Base-by-base conservation (phyloP, 2,888 invertebrate species). In the Dioctria linearis region DNA sequence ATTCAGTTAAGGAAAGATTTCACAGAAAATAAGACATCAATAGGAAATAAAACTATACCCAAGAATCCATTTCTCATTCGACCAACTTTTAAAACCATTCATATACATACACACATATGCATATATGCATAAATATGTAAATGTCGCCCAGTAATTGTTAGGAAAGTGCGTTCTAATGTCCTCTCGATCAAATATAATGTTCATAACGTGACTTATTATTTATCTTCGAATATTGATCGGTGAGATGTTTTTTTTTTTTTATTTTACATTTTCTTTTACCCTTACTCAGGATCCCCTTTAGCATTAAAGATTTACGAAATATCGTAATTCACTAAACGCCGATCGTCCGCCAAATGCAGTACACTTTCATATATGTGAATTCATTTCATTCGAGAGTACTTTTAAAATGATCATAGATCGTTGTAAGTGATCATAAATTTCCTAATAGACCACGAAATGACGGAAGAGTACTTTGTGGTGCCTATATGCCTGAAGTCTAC, bases 161-260 rank as follows among this genome's bases (percentile, higher is more conserved):
- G 63, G 25, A 25, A 76, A 59, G 78, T 66, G 78, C 78, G 66
- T 66, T 54, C 66, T 78, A 78, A 78, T 65, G 66, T 78, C 66
- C 78, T 40, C 66, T 78, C 49, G 66, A 66, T 66, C 78, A 40
- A 66, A 51, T 13, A 42, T 78, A 78, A 78, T 78, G 78, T 66
- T 54, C 73, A 82, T 82, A 83, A 82, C 84, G 83, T 84, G 84
- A 84, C 83, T 82, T 83, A 84, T 82, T 83, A 84, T 83, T 83
- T 83, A 83, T 82, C 81, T 82, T 83, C 81, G 81, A 83, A 81
- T 83, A 83, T 81, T 80, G 83, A 82, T 83, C 81, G 81, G 80
- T 51, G 39, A 54, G 51, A 78, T 63, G n/a, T n/a, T 76, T 61
- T 66, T 43, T 66, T 25, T 1, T 25, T 25, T 25, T 25, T 25